Evolutionary conservation across 2,797 vertebrate genomes (phyloP), one percentile per base, ranked within the genome.

Genomic region (Gila robusta): DNA sequence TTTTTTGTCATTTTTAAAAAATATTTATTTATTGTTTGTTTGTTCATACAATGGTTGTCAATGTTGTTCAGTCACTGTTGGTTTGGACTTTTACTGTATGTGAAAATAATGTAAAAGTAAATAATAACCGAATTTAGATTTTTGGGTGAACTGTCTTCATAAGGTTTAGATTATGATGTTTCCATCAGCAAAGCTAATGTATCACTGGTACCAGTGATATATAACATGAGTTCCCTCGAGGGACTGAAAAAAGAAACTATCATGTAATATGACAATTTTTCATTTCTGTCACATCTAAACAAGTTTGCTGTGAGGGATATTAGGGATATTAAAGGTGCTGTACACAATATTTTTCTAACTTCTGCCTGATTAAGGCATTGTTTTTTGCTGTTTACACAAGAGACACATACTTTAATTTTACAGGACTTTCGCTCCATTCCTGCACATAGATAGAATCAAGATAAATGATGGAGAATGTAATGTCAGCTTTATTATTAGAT

Each of bases 121-220:
- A 21, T 12, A 12, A 35, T 23, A 2, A 23, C 0, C 16, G 0
- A 4, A 54, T 49, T 74, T 49, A 4, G 1, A 52, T 56, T 37
- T 56, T n/a, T 35, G 12, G 12, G 6, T 78, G 12, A 56, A 23
- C 17, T 56, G 32, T 39, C 6, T 14, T 52, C 39, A 39, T 39
- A 59, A 39, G 32, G 21, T 16, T 39, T 5, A 37, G 3, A 77
- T 9, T 39, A 32, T 2, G 32, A 37, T 12, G 35, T 41, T 62
- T 21, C 4, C 8, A 70, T 70, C 23, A 70, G 66, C 32, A 81
- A 49, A 67, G 39, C 19, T 77, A 69, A 41, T 82, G 87, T 86
- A 85, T 88, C 86, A 71, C 77, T 76, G 66, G 59, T 44, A 72
- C 83, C 62, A 52, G 87, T 87, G 84, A 86, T 69, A 8, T 14